phyloP scores from a whole-genome alignment of 1,140 invertebrate genomes.

The Cherax quadricarinatus region DNA sequence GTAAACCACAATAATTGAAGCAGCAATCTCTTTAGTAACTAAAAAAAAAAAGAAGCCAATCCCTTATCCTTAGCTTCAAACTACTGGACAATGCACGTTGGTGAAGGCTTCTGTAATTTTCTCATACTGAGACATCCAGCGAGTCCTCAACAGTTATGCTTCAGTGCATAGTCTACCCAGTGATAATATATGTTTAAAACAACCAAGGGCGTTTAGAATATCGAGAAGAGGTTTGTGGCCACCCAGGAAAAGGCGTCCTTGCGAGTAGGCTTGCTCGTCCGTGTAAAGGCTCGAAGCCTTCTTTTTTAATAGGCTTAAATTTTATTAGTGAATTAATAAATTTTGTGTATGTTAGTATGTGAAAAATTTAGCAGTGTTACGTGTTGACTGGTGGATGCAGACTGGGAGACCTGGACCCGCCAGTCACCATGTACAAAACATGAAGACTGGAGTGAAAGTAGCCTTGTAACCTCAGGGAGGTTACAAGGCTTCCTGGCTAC shows the following conservation, averaged over 20 bases:
- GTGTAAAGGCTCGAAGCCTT: neutral
- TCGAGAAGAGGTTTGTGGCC: neutral
- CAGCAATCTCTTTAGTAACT: neutral
- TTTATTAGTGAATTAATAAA: neutral
- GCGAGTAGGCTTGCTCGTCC: neutral
- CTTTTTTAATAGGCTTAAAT: neutral
- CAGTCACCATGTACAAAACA: no score
- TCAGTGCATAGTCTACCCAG: slow-evolving; percentile 2
- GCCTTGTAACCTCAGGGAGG: no score
- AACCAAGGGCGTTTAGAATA: neutral
- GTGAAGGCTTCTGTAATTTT: neutral
- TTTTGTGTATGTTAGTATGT: neutral
- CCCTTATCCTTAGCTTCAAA: neutral
- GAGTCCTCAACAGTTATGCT: neutral
- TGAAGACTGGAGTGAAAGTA: no score
- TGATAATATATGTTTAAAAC: neutral
- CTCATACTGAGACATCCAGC: neutral
- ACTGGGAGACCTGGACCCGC: no score
- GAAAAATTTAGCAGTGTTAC: neutral
- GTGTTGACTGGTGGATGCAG: no score
- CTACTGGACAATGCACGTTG: neutral
- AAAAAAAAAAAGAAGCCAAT: neutral
- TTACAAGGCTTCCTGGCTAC: no score
- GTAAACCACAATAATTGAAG: neutral
- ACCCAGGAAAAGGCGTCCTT: no score